phyloP scores from a whole-genome alignment of 2,113 vertebrate genomes.

The Colistium nudipinnis region DNA sequence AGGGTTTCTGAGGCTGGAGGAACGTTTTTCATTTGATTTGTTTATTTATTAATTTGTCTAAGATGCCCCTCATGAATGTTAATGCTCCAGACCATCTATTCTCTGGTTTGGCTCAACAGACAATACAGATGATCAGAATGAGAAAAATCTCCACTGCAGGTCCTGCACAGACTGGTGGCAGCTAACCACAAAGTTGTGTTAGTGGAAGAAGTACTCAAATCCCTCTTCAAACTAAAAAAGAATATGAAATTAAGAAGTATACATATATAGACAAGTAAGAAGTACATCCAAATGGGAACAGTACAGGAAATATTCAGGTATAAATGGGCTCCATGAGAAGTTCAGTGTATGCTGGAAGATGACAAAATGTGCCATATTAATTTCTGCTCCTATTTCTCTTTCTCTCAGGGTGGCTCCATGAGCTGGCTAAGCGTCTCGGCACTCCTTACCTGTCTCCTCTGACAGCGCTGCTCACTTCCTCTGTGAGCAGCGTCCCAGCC shows the following conservation, averaged over 20 bases:
- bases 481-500: conserved; percentile 51
- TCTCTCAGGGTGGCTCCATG: conserved; percentile 84
- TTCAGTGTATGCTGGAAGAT: not conserved
- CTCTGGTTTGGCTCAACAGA: not conserved
- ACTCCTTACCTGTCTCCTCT: conserved; percentile 77
- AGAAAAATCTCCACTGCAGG: not conserved
- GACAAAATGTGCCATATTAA: not conserved
- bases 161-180: not conserved
- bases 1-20: not conserved
- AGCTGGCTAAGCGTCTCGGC: conserved; percentile 83
- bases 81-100: not conserved
- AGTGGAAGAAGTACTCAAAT: too few species aligned
- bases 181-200: too few species aligned
- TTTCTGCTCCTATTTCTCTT: not conserved
- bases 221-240: too few species aligned
- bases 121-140: not conserved
- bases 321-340: not conserved
- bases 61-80: not conserved
- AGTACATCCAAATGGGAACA: not conserved
- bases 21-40: not conserved
- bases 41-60: not conserved
- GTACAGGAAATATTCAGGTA: not conserved
- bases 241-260: not conserved
- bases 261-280: too few species aligned
- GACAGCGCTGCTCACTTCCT: conserved; percentile 51